A percentile compares a stretch with the other conserved stretches of the same genome.
Evolutionary conservation across 2,113 vertebrate genomes (phyloP).

Genomic region (Halichoerus grypus): DNA sequence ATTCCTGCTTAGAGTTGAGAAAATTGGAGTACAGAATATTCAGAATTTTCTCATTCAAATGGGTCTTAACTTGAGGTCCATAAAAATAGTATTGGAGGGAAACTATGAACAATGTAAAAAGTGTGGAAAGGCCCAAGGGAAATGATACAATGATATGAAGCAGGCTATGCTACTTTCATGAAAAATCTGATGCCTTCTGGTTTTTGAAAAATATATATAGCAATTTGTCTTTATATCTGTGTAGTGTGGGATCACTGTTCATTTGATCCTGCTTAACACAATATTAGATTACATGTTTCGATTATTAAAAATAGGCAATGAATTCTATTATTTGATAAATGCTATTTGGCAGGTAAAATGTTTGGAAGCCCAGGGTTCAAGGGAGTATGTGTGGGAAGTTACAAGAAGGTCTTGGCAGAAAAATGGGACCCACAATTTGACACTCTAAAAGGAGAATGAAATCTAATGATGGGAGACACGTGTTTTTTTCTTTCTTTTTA

Average conservation of each 20-base stretch:
- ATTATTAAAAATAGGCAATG: neutral
- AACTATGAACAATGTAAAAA: constrained; percentile 55
- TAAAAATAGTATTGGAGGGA: neutral
- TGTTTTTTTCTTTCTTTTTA: neutral
- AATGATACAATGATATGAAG: neutral
- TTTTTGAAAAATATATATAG: constrained; percentile 3
- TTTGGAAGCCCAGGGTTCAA: neutral
- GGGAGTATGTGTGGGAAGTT: neutral
- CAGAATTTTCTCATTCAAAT: constrained; percentile 59
- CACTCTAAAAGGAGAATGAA: neutral
- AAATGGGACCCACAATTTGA: neutral
- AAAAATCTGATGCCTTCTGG: neutral
- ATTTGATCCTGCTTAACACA: neutral
- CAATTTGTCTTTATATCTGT: neutral
- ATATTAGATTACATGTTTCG: neutral
- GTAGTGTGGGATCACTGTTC: neutral
- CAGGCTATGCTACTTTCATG: neutral
- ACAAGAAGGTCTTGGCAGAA: neutral
- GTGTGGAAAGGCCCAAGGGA: constrained; percentile 25
- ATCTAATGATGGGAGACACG: neutral
- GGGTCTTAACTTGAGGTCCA: neutral
- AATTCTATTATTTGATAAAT: neutral
- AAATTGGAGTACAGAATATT: constrained; percentile 45
- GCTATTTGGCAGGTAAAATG: constrained; percentile 4
- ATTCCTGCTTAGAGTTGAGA: constrained; percentile 57